These are phyloP conservation scores for Polietes domitor DNA, from an alignment of 2,888 invertebrate species.

Conservation along the genomic window DNA sequence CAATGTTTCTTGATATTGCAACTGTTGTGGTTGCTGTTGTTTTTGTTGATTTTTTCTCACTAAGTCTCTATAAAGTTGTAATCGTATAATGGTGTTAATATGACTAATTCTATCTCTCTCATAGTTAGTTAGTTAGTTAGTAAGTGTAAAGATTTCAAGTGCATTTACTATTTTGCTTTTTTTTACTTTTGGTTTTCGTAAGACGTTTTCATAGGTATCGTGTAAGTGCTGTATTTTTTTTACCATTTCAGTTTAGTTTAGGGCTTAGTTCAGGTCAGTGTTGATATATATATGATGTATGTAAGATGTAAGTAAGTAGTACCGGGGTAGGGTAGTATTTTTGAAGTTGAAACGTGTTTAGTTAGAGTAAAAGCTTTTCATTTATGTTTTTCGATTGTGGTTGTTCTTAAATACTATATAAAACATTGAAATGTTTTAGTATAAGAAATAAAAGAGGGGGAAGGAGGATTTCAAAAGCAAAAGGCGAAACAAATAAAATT, in stretches of 20 bases:
- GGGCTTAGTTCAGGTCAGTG: background rate
- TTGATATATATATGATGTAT: slow-evolving; percentile 4
- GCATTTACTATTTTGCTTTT: background rate
- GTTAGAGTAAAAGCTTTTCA: slow-evolving; percentile 22
- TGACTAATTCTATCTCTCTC: background rate
- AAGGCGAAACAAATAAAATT: background rate
- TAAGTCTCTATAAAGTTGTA: background rate
- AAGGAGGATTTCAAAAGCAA: background rate
- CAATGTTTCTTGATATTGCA: background rate
- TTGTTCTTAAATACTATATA: slow-evolving; percentile 4
- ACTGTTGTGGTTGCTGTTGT: background rate
- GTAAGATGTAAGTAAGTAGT: background rate
- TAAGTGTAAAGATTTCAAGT: background rate
- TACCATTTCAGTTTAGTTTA: background rate
- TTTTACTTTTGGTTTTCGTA: background rate
- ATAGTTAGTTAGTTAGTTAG: background rate
- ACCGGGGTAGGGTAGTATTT: background rate
- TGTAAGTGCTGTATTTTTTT: background rate
- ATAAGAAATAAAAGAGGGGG: background rate
- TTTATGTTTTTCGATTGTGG: background rate
- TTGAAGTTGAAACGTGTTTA: slow-evolving; percentile 8
- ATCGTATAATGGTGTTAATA: background rate
- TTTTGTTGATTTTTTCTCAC: background rate
- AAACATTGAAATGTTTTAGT: background rate
- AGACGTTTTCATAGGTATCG: background rate